Conservation (phyloP, 2,797 vertebrate species). For the Denticeps clupeoides region DNA sequence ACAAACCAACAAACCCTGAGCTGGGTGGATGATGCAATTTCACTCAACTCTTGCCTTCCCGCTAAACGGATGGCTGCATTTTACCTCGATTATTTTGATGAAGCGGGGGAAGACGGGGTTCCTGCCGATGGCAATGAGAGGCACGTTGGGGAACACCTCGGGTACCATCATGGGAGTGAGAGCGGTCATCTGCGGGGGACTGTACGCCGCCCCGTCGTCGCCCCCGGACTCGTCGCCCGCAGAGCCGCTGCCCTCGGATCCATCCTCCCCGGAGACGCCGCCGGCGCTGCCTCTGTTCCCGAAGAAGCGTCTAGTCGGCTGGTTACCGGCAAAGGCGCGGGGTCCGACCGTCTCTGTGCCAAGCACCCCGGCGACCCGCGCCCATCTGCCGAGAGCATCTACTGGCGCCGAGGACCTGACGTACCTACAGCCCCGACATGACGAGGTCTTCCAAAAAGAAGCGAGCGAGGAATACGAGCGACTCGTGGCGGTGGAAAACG, state of each 20-base stretch:
- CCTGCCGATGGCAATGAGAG: constrained; percentile 80
- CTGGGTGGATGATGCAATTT: constrained; percentile 19
- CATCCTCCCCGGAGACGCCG: constrained; percentile 55
- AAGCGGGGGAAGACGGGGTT: constrained; percentile 86
- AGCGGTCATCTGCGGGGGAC: constrained; percentile 71
- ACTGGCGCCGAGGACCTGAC: constrained; percentile 17
- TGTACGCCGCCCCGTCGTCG: constrained; percentile 48
- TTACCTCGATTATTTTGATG: constrained; percentile 96
- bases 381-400: constrained; percentile 32
- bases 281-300: constrained; percentile 44
- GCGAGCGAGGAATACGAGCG: constrained; percentile 22
- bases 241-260: constrained; percentile 48
- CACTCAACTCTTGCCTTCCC: no score
- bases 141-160: constrained; percentile 85
- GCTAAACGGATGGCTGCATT: no score
- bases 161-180: constrained; percentile 84
- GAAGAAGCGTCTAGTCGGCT: constrained; percentile 37
- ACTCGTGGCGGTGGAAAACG: not conserved
- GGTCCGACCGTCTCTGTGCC: not conserved
- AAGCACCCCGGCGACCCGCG: constrained; percentile 23
- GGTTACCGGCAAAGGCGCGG: not conserved
- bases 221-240: constrained; percentile 51
- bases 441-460: constrained; percentile 1
- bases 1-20: no score
- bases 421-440: not conserved